Conservation (phyloP, 1,140 invertebrate genomes). For the Polypedilum pembai region DNA sequence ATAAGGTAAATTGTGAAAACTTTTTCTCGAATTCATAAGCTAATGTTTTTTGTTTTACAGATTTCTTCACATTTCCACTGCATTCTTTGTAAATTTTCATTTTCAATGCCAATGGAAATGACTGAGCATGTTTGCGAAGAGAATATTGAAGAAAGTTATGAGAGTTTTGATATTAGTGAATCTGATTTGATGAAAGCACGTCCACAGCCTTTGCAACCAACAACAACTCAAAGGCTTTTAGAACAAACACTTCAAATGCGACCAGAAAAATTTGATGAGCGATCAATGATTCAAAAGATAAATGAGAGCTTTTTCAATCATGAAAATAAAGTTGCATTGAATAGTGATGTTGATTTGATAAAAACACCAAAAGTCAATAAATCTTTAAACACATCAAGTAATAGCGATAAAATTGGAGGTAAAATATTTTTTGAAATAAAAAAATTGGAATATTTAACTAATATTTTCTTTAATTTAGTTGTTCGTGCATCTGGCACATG, state of each 20-base stretch:
- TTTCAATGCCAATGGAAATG: conserved; percentile 19
- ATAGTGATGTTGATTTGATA: conserved; percentile 13
- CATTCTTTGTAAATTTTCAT: conserved; percentile 37
- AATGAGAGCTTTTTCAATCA: not conserved
- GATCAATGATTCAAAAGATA: not conserved
- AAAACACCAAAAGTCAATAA: not conserved
- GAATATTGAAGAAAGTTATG: conserved; percentile 19
- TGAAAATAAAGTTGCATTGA: not conserved
- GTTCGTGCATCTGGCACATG: conserved; percentile 43
- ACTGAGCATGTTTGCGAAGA: not conserved
- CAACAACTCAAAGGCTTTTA: not conserved
- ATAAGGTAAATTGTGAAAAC: conserved; percentile 23
- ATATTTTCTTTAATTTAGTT: conserved; percentile 36
- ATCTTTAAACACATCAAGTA: not conserved
- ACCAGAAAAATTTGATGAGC: not conserved
- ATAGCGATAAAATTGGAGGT: conserved; percentile 40
- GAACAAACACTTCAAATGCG: not conserved
- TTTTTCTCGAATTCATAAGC: not conserved
- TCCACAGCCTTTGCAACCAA: not conserved
- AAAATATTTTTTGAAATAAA: conserved; percentile 31
- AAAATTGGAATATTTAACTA: conserved; percentile 19
- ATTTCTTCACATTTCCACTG: conserved; percentile 65
- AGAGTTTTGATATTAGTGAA: conserved; percentile 25
- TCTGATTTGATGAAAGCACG: conserved; percentile 13
- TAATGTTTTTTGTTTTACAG: not conserved